phyloP scores from a whole-genome alignment of 2,797 vertebrate genomes.

The Hippopotamyrus pictus region DNA sequence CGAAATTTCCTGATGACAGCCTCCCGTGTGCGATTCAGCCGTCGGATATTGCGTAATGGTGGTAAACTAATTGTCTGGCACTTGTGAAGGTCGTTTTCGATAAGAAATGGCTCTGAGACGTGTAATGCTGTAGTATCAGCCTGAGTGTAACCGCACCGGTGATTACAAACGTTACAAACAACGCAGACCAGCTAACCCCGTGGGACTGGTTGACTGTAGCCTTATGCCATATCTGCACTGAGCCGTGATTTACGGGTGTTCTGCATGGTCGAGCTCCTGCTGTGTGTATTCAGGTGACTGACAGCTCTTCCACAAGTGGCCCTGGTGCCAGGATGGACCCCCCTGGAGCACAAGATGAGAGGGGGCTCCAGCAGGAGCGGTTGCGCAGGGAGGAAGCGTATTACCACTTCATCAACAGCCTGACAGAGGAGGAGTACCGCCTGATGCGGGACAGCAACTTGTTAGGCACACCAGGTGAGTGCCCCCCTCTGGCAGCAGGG shows the following conservation, averaged over 20 bases:
- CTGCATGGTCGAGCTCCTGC: neutral
- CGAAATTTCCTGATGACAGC: neutral
- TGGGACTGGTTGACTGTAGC: neutral
- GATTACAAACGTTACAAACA: neutral
- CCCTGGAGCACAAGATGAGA: constrained; percentile 69
- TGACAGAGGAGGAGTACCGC: constrained; percentile 89
- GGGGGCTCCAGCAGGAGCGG: constrained; percentile 83
- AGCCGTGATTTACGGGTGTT: neutral
- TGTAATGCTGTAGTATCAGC: neutral
- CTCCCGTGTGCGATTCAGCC: neutral
- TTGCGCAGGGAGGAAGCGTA: constrained; percentile 91
- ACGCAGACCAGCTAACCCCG: neutral
- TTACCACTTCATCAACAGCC: constrained; percentile 91
- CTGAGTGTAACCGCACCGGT: neutral
- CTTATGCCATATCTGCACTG: neutral
- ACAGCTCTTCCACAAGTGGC: neutral
- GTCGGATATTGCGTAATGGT: neutral
- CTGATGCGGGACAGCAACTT: constrained; percentile 92
- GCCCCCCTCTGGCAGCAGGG: neutral
- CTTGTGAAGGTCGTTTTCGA: neutral
- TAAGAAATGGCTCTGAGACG: neutral
- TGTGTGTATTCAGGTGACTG: neutral
- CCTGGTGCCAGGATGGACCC: constrained; percentile 61
- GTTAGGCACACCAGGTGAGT: constrained; percentile 85
- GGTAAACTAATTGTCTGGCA: neutral